These are phyloP conservation scores for Lasiurus cinereus DNA, from an alignment of 2,113 vertebrate species.

Conservation along the genomic window DNA sequence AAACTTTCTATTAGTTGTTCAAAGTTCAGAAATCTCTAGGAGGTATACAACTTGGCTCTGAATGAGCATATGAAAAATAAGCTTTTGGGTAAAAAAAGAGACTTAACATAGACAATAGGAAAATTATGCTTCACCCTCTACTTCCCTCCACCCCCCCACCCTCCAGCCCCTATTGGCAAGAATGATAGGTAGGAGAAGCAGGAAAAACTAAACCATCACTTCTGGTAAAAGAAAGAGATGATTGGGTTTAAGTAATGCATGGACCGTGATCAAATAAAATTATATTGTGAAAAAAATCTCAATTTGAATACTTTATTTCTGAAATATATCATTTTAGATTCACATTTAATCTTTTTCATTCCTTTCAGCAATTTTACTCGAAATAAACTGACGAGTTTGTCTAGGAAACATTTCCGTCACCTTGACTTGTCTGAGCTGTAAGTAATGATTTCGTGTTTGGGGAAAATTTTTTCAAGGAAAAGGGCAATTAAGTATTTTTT, in stretches of 20 bases:
- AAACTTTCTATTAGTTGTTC: conserved; percentile 29
- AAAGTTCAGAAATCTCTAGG: neutral
- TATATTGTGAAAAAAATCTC: conserved; percentile 5
- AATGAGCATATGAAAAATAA: neutral
- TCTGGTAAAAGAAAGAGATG: neutral
- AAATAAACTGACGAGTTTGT: conserved; percentile 96
- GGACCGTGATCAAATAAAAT: neutral
- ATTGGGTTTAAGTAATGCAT: conserved; percentile 1
- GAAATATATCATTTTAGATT: conserved; percentile 69
- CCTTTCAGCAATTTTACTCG: conserved; percentile 95
- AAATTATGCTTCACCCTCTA: neutral
- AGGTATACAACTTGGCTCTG: neutral
- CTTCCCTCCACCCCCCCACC: no score
- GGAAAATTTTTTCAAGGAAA: conserved; percentile 33
- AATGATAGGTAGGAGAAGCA: neutral
- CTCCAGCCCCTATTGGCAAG: neutral
- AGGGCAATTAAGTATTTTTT: conserved; percentile 20
- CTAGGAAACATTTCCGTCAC: conserved; percentile 95
- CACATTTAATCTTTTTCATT: conserved; percentile 80
- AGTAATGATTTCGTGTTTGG: conserved; percentile 86
- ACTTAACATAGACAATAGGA: neutral
- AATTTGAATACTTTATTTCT: conserved; percentile 45
- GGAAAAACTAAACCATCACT: neutral
- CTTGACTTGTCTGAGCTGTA: conserved; percentile 96
- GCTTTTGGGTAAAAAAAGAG: conserved; percentile 24